Percentiles rank a stretch among this genome's conserved stretches.
Conservation (phyloP, 37 sponge, comb jelly and placozoan species). For the Bolinopsis microptera region DNA sequence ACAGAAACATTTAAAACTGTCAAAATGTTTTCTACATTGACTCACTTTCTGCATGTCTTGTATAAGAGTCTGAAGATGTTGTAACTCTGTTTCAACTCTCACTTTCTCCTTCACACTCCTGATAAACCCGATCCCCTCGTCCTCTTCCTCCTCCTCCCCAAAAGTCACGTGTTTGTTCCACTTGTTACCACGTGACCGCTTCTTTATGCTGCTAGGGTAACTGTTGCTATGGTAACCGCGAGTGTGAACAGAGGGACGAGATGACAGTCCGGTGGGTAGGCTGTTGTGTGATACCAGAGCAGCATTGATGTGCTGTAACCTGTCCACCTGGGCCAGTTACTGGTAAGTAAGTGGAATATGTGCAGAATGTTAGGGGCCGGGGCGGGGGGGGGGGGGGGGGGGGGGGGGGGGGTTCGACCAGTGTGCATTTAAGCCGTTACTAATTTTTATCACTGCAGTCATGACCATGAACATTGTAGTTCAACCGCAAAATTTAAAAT, state of each 20-base stretch:
- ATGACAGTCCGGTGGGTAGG: background rate
- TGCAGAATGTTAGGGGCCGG: too few species aligned
- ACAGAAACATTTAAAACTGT: too few species aligned
- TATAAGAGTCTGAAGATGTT: constrained; percentile 5
- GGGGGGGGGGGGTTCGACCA: too few species aligned
- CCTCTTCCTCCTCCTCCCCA: background rate
- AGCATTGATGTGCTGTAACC: constrained; percentile 60
- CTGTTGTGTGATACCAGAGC: constrained; percentile 28
- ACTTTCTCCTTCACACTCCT: constrained; percentile 58
- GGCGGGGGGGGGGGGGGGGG: too few species aligned
- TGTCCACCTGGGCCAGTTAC: constrained; percentile 57
- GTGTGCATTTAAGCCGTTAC: too few species aligned
- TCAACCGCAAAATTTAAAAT: too few species aligned
- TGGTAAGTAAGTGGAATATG: too few species aligned
- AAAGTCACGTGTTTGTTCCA: constrained; percentile 5
- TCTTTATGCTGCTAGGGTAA: background rate
- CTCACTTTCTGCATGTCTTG: constrained; percentile 56
- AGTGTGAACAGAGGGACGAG: background rate
- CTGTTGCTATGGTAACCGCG: background rate
- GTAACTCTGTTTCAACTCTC: constrained; percentile 23
- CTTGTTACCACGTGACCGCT: background rate
- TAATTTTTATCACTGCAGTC: too few species aligned
- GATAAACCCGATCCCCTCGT: background rate
- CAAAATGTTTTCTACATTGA: too few species aligned
- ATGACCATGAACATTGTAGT: too few species aligned